Evolutionary conservation across 2,113 vertebrate genomes (phyloP).

Genomic region (Oncorhynchus mykiss): DNA sequence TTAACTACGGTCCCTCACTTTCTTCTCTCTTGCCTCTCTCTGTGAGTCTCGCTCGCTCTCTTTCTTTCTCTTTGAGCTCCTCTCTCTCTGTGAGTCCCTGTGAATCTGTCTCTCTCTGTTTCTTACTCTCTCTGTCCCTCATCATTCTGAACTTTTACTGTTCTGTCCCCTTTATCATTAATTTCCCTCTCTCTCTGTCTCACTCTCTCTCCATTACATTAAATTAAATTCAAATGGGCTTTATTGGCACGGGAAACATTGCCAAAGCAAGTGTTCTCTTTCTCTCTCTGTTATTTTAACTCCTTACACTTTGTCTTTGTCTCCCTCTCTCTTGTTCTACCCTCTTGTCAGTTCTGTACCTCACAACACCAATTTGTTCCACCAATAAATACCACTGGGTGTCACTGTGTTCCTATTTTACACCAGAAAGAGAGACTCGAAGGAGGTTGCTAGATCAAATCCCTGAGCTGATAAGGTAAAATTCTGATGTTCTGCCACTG

Average conservation of each 20-base stretch:
- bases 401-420: no score
- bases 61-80: not conserved
- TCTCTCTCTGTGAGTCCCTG: conserved; percentile 1
- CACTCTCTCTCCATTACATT: not conserved
- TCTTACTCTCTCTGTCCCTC: not conserved
- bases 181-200: conserved; percentile 4
- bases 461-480: no score
- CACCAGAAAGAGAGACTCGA: no score
- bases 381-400: no score
- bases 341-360: not conserved
- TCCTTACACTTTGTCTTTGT: conserved; percentile 2
- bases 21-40: conserved; percentile 61
- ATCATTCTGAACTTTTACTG: not conserved
- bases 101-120: not conserved
- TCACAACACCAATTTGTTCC: not conserved
- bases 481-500: no score
- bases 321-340: not conserved
- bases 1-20: no score
- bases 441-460: no score
- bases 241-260: no score
- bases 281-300: not conserved
- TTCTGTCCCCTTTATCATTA: conserved; percentile 20
- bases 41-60: conserved; percentile 29
- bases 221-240: not conserved
- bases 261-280: not conserved